These are phyloP conservation scores for Pseudopodoces humilis DNA, from an alignment of 2,113 vertebrate genomes.

Conservation along the genomic window DNA sequence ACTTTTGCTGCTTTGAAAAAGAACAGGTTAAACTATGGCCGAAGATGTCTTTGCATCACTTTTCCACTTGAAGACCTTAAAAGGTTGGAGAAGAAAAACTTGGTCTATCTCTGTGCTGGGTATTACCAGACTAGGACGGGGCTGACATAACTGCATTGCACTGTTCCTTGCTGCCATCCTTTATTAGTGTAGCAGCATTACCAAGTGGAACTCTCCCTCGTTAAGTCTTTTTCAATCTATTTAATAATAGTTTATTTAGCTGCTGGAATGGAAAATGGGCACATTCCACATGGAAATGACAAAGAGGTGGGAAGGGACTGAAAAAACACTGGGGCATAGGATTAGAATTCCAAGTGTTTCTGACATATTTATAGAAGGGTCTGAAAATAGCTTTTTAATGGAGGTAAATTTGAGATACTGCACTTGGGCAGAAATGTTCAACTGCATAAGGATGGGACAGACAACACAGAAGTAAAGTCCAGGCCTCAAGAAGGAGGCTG, in stretches of 20 bases:
- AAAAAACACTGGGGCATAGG: neutral
- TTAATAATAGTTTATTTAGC: neutral
- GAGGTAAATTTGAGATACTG: neutral
- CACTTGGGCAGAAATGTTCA: neutral
- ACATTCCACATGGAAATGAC: neutral
- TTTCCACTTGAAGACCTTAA: neutral
- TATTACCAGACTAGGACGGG: neutral
- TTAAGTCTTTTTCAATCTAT: neutral
- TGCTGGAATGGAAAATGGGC: neutral
- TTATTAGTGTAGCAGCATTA: neutral
- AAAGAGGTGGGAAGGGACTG: neutral
- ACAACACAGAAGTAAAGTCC: neutral
- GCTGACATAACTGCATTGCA: neutral
- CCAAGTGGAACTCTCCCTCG: neutral
- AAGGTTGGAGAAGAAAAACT: neutral
- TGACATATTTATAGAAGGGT: neutral
- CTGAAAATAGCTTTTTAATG: slow-evolving; percentile 1
- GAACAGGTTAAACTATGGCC: neutral
- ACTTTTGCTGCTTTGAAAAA: neutral
- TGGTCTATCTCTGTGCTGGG: neutral
- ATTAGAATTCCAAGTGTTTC: neutral
- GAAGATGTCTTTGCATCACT: neutral
- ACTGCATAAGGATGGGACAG: neutral
- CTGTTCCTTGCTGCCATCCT: neutral
- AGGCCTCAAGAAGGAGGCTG: neutral